phyloP scores from a whole-genome alignment of 2,797 vertebrate species.

The Microchirus variegatus region DNA sequence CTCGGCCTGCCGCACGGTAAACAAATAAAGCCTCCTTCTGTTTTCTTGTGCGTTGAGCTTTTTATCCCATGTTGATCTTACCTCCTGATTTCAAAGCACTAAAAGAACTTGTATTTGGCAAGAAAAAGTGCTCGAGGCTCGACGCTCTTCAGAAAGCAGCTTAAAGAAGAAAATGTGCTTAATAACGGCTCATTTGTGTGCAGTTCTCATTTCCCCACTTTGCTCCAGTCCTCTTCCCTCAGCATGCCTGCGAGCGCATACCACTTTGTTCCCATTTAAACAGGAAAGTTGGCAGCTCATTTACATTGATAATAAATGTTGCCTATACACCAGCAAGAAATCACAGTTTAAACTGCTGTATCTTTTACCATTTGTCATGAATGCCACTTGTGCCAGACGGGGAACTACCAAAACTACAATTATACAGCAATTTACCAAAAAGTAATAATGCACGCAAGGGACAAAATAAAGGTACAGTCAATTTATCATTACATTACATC shows the following conservation, averaged over 20 bases:
- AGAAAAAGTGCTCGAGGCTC: constrained; percentile 74
- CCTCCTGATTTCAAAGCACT: constrained; percentile 74
- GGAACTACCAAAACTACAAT: constrained; percentile 10
- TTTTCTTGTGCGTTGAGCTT: constrained; percentile 76
- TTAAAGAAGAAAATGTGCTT: constrained; percentile 72
- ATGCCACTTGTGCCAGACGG: background rate
- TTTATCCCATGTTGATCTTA: constrained; percentile 74
- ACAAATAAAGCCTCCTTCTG: constrained; percentile 81
- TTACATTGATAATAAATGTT: constrained; percentile 73
- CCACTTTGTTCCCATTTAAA: constrained; percentile 68
- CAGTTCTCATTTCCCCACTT: constrained; percentile 62
- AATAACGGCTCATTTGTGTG: constrained; percentile 74
- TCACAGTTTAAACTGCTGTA: constrained; percentile 29
- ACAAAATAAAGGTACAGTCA: background rate
- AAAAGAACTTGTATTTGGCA: constrained; percentile 69
- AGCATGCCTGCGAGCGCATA: constrained; percentile 63
- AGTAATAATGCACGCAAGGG: background rate
- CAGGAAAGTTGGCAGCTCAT: constrained; percentile 66
- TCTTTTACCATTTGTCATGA: constrained; percentile 22
- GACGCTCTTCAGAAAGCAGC: constrained; percentile 70
- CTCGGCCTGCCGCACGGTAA: constrained; percentile 78
- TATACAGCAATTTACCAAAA: constrained; percentile 2
- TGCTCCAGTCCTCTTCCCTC: constrained; percentile 54
- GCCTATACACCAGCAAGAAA: constrained; percentile 62
- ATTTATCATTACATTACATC: background rate